Evolutionary conservation across 2,113 vertebrate species (phyloP).

Genomic region (Raja brachyura): DNA sequence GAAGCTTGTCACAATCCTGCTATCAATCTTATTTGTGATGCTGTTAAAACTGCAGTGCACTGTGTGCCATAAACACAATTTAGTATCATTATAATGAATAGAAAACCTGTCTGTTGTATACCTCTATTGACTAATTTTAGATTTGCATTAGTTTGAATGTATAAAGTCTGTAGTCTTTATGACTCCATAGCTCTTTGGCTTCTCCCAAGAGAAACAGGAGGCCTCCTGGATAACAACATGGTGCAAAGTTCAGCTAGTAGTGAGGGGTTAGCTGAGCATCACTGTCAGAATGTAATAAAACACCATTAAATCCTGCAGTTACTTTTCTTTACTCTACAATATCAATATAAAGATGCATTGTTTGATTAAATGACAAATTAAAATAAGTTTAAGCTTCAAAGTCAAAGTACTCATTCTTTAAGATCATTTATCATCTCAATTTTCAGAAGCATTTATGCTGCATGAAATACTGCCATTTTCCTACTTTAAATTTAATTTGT

Average conservation of each 20-base stretch:
- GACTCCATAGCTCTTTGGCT: neutral
- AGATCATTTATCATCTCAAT: neutral
- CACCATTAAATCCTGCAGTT: neutral
- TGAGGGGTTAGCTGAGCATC: neutral
- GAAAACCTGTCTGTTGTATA: neutral
- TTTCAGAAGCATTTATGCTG: neutral
- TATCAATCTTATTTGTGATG: conserved; percentile 28
- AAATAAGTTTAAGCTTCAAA: neutral
- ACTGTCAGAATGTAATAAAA: neutral
- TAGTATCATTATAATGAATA: neutral
- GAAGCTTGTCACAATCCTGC: neutral
- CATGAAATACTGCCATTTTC: neutral
- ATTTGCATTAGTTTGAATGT: neutral
- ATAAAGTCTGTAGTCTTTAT: neutral
- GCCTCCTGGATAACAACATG: neutral
- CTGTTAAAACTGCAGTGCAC: neutral
- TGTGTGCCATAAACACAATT: neutral
- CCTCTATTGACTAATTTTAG: neutral
- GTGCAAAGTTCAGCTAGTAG: neutral
- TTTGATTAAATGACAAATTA: neutral
- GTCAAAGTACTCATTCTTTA: neutral
- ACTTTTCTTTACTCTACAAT: neutral
- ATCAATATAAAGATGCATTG: neutral
- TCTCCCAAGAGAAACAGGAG: neutral
- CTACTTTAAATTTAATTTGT: neutral